phyloP scores from a whole-genome alignment of 2,797 vertebrate species.

The Macrochelys suwanniensis region DNA sequence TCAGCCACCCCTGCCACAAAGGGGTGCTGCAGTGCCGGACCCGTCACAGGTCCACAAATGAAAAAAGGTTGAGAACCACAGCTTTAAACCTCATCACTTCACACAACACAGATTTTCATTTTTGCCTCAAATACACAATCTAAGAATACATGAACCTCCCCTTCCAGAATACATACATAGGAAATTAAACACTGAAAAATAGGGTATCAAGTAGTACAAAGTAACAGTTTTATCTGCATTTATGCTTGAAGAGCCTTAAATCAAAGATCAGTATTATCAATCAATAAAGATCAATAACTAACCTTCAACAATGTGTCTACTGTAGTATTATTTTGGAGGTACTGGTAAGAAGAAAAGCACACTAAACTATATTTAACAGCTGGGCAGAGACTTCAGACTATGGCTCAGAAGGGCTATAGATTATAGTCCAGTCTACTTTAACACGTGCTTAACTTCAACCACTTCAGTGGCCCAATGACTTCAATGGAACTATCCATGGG shows the following conservation, averaged over 20 bases:
- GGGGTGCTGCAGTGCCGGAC: no score
- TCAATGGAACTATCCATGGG: neutral
- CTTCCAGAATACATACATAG: neutral
- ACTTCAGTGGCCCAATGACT: neutral
- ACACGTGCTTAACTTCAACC: neutral
- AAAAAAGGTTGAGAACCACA: no score
- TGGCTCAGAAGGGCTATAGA: neutral
- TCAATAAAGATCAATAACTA: neutral
- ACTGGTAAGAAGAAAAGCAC: neutral
- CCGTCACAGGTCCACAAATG: no score
- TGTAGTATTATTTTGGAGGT: neutral
- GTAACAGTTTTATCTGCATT: neutral
- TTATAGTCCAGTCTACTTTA: neutral
- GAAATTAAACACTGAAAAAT: neutral
- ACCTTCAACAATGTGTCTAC: neutral
- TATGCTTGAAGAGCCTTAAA: neutral
- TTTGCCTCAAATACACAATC: neutral
- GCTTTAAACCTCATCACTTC: neutral
- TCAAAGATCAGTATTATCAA: neutral
- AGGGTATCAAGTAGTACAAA: neutral
- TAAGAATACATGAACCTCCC: neutral
- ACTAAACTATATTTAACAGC: neutral
- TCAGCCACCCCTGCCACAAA: no score
- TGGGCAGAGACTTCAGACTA: neutral
- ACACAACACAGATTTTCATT: fast-evolving